Percentiles rank a stretch among this genome's conserved stretches.
These are phyloP conservation scores for Neoitamus cyanurus DNA, from an alignment of 2,888 invertebrate species.

Conservation along the genomic window DNA sequence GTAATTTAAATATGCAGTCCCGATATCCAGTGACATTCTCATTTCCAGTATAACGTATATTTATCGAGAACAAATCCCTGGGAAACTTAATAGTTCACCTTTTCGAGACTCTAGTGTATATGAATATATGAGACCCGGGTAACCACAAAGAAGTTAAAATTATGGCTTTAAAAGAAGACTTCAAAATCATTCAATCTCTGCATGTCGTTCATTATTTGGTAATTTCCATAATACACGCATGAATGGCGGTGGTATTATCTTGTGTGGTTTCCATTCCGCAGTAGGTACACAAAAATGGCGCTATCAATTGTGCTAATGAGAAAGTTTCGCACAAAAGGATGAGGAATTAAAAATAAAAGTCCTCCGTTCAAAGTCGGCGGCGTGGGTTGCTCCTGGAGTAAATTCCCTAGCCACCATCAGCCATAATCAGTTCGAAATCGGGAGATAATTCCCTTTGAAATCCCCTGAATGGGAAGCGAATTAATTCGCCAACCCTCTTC, in stretches of 20 bases:
- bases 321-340: not conserved
- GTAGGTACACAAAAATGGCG: not conserved
- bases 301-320: not conserved
- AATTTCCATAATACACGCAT: no score
- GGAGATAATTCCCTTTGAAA: conserved; percentile 29
- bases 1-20: no score
- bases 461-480: conserved; percentile 28
- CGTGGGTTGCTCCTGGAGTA: not conserved
- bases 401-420: not conserved
- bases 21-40: no score
- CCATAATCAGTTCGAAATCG: conserved; percentile 16
- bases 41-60: no score
- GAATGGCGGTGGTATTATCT: no score
- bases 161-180: not conserved
- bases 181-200: not conserved
- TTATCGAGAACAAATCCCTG: no score
- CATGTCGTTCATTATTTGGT: no score
- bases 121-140: no score
- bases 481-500: conserved; percentile 34
- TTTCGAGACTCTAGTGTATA: no score
- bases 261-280: not conserved
- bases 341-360: not conserved
- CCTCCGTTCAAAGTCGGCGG: not conserved
- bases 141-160: no score
- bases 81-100: no score